Evolutionary conservation across 1,140 invertebrate genomes (phyloP).

Genomic region (Bombus confusus): DNA sequence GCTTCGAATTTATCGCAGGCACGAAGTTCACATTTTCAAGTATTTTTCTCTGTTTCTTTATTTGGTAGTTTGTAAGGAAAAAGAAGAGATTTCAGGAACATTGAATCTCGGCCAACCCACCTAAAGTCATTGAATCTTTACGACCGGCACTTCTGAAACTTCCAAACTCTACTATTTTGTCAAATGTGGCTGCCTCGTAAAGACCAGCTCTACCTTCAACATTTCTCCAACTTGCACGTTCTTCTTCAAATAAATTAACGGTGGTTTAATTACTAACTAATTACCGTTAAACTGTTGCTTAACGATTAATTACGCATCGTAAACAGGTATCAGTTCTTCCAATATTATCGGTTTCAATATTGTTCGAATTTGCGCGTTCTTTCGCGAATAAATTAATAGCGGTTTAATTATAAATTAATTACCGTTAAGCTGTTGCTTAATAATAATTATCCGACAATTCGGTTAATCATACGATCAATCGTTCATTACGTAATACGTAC

Average conservation of each 20-base stretch:
- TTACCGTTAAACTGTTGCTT: not conserved
- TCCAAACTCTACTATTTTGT: constrained; percentile 7
- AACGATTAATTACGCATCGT: not conserved
- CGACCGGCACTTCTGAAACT: constrained; percentile 6
- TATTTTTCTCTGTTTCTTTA: constrained; percentile 7
- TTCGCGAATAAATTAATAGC: not conserved
- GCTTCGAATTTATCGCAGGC: not conserved
- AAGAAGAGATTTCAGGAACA: constrained; percentile 2
- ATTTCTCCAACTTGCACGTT: not conserved
- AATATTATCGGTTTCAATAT: no score
- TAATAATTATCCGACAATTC: not conserved
- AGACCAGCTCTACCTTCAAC: not conserved
- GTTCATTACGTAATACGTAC: not conserved
- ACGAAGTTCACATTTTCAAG: constrained; percentile 2
- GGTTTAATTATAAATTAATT: not conserved
- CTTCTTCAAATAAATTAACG: not conserved
- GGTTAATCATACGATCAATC: not conserved
- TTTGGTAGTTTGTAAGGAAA: constrained; percentile 4
- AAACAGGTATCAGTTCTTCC: not conserved
- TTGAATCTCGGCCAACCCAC: constrained; percentile 6
- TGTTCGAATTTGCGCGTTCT: not conserved
- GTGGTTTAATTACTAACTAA: not conserved
- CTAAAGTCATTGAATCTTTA: constrained; percentile 14
- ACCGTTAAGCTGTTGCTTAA: not conserved
- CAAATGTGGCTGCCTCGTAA: not conserved